Conservation (phyloP, 2,113 vertebrate species). For the Okapia johnstoni region DNA sequence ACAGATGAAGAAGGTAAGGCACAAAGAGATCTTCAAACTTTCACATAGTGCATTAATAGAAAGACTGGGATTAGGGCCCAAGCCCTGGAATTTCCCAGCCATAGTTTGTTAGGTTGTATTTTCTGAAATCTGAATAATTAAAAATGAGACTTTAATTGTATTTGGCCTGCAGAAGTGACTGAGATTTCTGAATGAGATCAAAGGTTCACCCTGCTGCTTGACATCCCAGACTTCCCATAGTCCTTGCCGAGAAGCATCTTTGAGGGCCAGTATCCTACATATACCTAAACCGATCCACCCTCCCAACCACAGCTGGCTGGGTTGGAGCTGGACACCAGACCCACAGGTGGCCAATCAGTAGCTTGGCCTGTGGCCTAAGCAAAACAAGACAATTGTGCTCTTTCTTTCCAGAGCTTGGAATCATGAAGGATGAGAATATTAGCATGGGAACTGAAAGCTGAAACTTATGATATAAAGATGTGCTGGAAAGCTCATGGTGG, state of each 20-base stretch:
- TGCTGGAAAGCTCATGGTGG: not conserved
- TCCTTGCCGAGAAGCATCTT: not conserved
- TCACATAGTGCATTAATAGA: not conserved
- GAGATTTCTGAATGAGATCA: not conserved
- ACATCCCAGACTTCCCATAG: not conserved
- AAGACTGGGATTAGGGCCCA: conserved; percentile 18
- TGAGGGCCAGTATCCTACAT: not conserved
- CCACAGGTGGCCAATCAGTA: not conserved
- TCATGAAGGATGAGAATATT: not conserved
- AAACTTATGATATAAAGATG: not conserved
- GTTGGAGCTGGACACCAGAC: not conserved
- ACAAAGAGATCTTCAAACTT: conserved; percentile 46
- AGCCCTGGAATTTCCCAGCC: conserved; percentile 26
- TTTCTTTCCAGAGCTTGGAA: not conserved
- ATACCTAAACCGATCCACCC: not conserved
- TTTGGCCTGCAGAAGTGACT: not conserved
- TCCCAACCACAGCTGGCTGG: not conserved
- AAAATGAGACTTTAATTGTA: conserved; percentile 19
- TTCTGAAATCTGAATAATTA: conserved; percentile 30
- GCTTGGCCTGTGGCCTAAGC: not conserved
- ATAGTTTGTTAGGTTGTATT: conserved; percentile 32
- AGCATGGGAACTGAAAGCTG: not conserved
- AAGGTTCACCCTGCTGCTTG: not conserved
- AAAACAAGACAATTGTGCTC: not conserved
- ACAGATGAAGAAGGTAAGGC: conserved; percentile 42